Conservation (phyloP, 2,888 invertebrate genomes). For the Ornithoptera alexandrae region DNA sequence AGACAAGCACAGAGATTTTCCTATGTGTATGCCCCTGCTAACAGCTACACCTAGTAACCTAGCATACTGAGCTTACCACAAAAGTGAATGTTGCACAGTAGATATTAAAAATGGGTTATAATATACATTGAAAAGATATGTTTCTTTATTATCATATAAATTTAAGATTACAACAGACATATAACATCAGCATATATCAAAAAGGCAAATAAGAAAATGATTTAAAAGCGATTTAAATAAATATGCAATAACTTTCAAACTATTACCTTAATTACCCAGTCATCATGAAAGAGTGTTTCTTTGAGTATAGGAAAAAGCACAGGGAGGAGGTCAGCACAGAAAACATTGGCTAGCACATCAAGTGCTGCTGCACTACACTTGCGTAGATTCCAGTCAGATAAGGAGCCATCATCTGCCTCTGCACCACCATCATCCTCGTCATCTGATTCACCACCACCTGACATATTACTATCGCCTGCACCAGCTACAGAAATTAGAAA, state of each 20-base stretch:
- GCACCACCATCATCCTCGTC: slow-evolving; percentile 90
- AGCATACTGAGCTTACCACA: too few relatives aligned
- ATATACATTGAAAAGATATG: too few relatives aligned
- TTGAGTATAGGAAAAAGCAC: slow-evolving; percentile 97
- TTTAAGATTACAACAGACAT: background rate
- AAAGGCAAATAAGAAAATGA: too few relatives aligned
- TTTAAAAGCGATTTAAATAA: too few relatives aligned
- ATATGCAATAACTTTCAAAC: background rate
- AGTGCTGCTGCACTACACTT: slow-evolving; percentile 99
- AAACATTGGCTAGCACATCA: slow-evolving; percentile 98
- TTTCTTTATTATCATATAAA: background rate
- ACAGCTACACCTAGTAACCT: too few relatives aligned
- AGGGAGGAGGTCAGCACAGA: slow-evolving; percentile 95
- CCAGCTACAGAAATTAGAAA: slow-evolving; percentile 49
- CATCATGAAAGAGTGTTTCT: slow-evolving; percentile 95
- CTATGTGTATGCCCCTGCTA: too few relatives aligned
- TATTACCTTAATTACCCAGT: slow-evolving; percentile 98
- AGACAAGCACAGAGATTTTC: too few relatives aligned
- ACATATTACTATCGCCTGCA: slow-evolving; percentile 78
- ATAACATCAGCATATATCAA: too few relatives aligned
- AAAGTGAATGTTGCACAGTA: too few relatives aligned
- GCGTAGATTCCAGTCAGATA: slow-evolving; percentile 98
- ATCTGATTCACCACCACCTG: slow-evolving; percentile 82
- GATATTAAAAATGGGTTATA: too few relatives aligned
- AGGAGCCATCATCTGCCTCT: slow-evolving; percentile 91